Percentiles rank a stretch among this genome's conserved stretches.
Evolutionary conservation across 2,113 vertebrate species (phyloP).

Genomic region (Verasper variegatus): DNA sequence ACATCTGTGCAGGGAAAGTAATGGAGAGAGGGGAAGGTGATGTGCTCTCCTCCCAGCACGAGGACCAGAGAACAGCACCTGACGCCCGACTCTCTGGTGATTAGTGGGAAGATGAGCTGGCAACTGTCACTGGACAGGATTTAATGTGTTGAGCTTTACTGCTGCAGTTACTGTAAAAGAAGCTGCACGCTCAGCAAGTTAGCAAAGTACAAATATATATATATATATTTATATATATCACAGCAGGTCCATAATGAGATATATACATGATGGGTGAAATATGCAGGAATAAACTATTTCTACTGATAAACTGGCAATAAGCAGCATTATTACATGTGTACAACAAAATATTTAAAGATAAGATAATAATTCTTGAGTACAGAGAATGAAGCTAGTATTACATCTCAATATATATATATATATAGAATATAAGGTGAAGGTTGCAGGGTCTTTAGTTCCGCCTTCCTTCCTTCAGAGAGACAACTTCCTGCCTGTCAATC

Average conservation of each 20-base stretch:
- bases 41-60: background rate
- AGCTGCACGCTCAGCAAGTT: background rate
- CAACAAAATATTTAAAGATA: background rate
- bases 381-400: too few species aligned
- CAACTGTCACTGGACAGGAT: slow-evolving; percentile 38
- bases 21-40: slow-evolving; percentile 3
- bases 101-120: slow-evolving; percentile 30
- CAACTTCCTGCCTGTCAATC: slow-evolving; percentile 35
- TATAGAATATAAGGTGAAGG: too few species aligned
- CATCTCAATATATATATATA: too few species aligned
- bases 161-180: slow-evolving; percentile 27
- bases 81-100: slow-evolving; percentile 18
- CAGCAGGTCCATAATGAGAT: background rate
- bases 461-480: slow-evolving; percentile 4
- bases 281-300: slow-evolving; percentile 17
- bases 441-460: background rate
- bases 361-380: too few species aligned
- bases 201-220: background rate
- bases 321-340: background rate
- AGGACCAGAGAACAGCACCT: slow-evolving; percentile 13
- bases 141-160: slow-evolving; percentile 43
- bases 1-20: slow-evolving; percentile 21
- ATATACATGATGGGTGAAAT: slow-evolving; percentile 8
- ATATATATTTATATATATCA: background rate
- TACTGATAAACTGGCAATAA: slow-evolving; percentile 10